These are phyloP conservation scores for Pardalotus punctatus DNA, from an alignment of 2,113 vertebrate species.

Conservation along the genomic window DNA sequence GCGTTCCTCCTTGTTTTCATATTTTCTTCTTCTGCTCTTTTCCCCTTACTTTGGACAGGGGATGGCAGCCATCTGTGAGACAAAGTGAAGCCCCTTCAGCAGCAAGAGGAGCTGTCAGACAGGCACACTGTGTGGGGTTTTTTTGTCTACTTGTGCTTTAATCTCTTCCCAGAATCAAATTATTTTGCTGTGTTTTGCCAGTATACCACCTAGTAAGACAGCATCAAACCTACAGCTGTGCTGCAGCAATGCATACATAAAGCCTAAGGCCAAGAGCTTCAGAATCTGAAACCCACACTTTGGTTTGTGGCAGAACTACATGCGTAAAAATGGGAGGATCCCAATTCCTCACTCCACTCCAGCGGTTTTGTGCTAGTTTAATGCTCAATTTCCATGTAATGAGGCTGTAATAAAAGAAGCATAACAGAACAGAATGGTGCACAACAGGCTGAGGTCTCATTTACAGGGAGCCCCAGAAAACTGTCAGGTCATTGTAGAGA, in stretches of 20 bases:
- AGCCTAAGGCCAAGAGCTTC: neutral
- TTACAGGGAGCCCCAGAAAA: neutral
- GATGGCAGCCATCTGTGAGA: neutral
- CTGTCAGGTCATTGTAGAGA: neutral
- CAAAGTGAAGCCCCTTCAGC: neutral
- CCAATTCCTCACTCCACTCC: neutral
- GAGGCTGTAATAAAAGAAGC: neutral
- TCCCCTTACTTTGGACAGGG: neutral
- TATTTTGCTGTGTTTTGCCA: neutral
- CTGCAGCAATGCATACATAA: neutral
- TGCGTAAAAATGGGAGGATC: neutral
- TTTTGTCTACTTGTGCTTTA: neutral
- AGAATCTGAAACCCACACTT: neutral
- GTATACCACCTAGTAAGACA: neutral
- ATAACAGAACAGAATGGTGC: accelerated
- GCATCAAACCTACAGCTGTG: neutral
- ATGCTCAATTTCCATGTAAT: neutral
- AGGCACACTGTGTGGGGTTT: neutral
- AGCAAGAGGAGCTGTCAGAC: neutral
- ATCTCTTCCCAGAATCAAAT: neutral
- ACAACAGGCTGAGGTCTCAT: neutral
- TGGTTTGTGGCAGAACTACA: neutral
- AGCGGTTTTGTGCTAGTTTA: neutral
- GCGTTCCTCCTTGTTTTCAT: accelerated
- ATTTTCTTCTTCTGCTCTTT: neutral